Evolutionary conservation across 2,797 vertebrate genomes (phyloP).

Genomic region (Bufotes viridis): DNA sequence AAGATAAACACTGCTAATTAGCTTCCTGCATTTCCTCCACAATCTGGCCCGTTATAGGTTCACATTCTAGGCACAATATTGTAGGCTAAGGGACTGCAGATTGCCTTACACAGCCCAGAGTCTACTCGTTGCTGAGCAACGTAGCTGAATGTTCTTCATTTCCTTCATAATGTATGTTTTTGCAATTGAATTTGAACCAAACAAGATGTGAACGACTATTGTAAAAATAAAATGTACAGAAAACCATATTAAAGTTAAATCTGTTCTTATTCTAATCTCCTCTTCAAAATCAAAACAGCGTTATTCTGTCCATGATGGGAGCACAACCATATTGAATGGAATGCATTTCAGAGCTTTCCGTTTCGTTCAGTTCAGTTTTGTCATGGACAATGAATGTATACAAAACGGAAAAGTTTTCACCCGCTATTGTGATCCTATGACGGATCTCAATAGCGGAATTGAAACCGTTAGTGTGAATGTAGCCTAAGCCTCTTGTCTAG

Average conservation of each 20-base stretch:
- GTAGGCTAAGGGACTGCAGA: not conserved
- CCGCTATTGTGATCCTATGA: no score
- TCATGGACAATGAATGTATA: no score
- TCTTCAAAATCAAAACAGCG: not conserved
- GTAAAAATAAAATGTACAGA: not conserved
- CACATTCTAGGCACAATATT: not conserved
- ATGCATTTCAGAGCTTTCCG: no score
- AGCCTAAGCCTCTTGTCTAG: no score
- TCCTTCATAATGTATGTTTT: not conserved
- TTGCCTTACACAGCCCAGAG: not conserved
- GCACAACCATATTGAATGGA: no score
- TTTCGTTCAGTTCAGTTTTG: no score
- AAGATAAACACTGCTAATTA: slow-evolving; percentile 6
- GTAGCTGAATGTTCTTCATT: not conserved
- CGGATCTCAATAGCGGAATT: no score
- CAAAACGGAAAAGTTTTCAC: no score
- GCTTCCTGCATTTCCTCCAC: slow-evolving; percentile 14
- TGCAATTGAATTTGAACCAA: slow-evolving; percentile 7
- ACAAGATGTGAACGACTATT: no score
- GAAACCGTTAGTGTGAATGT: no score
- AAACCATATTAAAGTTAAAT: not conserved
- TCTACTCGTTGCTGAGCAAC: slow-evolving; percentile 26
- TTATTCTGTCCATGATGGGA: no score
- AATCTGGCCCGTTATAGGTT: slow-evolving; percentile 1
- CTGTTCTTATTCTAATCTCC: not conserved